Base-by-base conservation (phyloP, 2,797 vertebrate genomes). In the Psittacula derbiana region DNA sequence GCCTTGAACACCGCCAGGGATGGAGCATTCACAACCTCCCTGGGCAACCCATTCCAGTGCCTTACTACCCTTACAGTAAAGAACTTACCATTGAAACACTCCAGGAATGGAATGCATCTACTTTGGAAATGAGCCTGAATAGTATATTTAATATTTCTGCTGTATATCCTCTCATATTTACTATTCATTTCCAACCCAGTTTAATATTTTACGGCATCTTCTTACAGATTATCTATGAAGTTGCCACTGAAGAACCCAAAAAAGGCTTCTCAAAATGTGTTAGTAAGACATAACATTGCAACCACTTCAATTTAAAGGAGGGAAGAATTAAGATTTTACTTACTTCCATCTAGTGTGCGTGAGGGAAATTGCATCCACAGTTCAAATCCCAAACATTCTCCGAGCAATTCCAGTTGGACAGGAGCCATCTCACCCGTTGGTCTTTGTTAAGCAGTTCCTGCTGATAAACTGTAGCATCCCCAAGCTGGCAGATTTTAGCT, bases 291-390 rank as follows among this genome's bases (percentile, higher is more conserved):
- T 33, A 46, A 53, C 11, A 11, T 69, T 72, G 74, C 83, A 89
- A 28, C 62, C 71, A 14, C 66, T 80, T 67, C 40, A 58, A 36
- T 69, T 80, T 19, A 43, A 78, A 66, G 36, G 41, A 74, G 64
- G 91, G 40, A 74, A 55, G 74, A 84, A 92, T 95, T 84, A 78
- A 83, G 40, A 61, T 91, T 96, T 97, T 96, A 38, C 90, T 84
- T 41, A 25, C 78, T 97, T 94, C 95, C 97, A 96, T 96, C 92
- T 96, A 96, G 96, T 90, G 96, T 96, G 69, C 17, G 16, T 75
- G 92, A 86, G 50, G 92, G 94, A 96, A 96, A 97, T 47, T 97
- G 80, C 94, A 97, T 58, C 87, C 73, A 1, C 2, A 2, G 38
- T 93, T 81, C 7, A 86, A 84, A 76, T 60, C 87, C 64, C 62